Evolutionary conservation across 2,888 invertebrate species (phyloP).

Genomic region (Entomobrya multifasciata): DNA sequence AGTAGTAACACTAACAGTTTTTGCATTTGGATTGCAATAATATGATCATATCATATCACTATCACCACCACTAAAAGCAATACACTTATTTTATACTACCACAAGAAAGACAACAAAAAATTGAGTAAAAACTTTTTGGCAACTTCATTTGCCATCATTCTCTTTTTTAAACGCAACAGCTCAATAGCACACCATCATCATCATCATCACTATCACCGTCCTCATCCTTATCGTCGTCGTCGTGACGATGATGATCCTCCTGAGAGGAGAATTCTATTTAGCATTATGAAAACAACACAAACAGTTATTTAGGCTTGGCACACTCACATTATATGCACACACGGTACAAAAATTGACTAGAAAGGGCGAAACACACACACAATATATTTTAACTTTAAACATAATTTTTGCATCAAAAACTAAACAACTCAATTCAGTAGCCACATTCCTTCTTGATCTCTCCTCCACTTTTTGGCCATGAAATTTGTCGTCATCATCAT

Average conservation of each 20-base stretch:
- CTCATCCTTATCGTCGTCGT: too few relatives aligned
- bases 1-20: background rate
- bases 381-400: background rate
- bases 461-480: background rate
- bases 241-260: background rate
- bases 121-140: conserved; percentile 51
- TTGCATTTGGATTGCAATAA: background rate
- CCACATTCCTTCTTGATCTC: too few relatives aligned
- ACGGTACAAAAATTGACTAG: background rate
- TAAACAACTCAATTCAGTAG: background rate
- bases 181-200: conserved; percentile 3
- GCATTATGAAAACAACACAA: background rate
- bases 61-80: background rate
- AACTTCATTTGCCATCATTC: conserved; percentile 51
- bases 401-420: background rate
- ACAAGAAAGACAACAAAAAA: conserved; percentile 22
- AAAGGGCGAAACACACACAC: background rate
- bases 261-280: conserved; percentile 1
- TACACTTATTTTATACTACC: conserved; percentile 12
- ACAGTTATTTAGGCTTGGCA: background rate
- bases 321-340: background rate
- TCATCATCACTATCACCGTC: conserved; percentile 7
- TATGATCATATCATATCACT: background rate
- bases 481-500: background rate
- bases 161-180: background rate